These are phyloP conservation scores for Corythoichthys intestinalis DNA, from an alignment of 2,113 vertebrate species.

Conservation along the genomic window DNA sequence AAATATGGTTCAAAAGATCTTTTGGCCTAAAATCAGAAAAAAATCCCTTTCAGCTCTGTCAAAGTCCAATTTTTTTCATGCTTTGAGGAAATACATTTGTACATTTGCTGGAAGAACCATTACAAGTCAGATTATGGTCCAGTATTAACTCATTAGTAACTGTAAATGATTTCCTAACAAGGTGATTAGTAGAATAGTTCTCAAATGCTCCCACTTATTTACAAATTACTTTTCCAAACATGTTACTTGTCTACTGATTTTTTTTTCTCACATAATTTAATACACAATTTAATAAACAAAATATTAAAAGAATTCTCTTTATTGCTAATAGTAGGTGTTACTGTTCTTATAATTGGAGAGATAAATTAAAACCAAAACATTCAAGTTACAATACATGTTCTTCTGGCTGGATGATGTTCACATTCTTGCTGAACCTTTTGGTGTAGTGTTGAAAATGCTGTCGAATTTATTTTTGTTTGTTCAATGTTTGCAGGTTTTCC, in stretches of 20 bases:
- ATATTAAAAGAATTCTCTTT: background rate
- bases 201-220: background rate
- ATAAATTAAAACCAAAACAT: background rate
- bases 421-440: slow-evolving; percentile 9
- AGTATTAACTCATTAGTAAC: background rate
- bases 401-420: background rate
- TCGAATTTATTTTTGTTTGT: slow-evolving; percentile 8
- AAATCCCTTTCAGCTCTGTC: background rate
- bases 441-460: slow-evolving; percentile 21
- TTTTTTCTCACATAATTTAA: background rate
- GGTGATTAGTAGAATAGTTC: background rate
- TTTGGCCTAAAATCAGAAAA: background rate
- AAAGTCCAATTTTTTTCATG: background rate
- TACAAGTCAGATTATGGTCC: too few species aligned
- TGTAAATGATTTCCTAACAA: background rate
- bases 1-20: background rate
- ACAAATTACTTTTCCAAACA: background rate
- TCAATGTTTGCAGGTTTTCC: slow-evolving; percentile 77
- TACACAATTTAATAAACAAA: background rate
- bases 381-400: background rate
- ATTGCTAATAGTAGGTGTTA: background rate
- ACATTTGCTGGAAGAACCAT: too few species aligned
- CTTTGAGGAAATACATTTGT: background rate
- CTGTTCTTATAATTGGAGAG: slow-evolving; percentile 10
- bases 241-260: background rate